These are phyloP conservation scores for Bucorvus abyssinicus DNA, from an alignment of 2,797 vertebrate genomes.

Conservation along the genomic window DNA sequence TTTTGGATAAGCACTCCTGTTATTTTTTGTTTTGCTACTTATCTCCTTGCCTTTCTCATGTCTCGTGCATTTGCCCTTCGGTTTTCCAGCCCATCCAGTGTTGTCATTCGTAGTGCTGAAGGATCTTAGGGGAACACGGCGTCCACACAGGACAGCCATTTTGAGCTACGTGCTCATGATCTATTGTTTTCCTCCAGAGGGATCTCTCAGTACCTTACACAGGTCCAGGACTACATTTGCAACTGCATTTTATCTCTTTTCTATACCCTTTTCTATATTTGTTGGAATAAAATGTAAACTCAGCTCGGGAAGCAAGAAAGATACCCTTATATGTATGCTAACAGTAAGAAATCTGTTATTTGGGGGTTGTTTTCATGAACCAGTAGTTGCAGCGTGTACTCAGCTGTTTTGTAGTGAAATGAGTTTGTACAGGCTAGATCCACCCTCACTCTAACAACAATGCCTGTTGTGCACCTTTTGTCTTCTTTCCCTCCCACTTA, in stretches of 20 bases:
- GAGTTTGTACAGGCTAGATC: background rate
- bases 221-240: background rate
- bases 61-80: background rate
- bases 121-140: background rate
- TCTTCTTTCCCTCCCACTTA: background rate
- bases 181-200: slow-evolving; percentile 16
- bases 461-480: background rate
- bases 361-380: background rate
- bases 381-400: background rate
- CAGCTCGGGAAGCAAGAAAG: background rate
- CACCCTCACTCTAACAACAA: background rate
- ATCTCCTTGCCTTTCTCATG: background rate
- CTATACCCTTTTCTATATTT: background rate
- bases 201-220: background rate
- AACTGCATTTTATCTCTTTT: background rate
- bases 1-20: background rate
- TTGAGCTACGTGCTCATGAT: background rate
- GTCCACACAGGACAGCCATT: slow-evolving; percentile 27
- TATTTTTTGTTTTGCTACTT: background rate
- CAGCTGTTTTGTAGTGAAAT: background rate
- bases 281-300: background rate
- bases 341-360: background rate
- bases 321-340: background rate
- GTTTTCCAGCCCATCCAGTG: background rate
- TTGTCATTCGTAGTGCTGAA: background rate